Evolutionary conservation across 2,888 invertebrate species (phyloP), one percentile per base, ranked within the genome.

Genomic region (Carcina quercana): DNA sequence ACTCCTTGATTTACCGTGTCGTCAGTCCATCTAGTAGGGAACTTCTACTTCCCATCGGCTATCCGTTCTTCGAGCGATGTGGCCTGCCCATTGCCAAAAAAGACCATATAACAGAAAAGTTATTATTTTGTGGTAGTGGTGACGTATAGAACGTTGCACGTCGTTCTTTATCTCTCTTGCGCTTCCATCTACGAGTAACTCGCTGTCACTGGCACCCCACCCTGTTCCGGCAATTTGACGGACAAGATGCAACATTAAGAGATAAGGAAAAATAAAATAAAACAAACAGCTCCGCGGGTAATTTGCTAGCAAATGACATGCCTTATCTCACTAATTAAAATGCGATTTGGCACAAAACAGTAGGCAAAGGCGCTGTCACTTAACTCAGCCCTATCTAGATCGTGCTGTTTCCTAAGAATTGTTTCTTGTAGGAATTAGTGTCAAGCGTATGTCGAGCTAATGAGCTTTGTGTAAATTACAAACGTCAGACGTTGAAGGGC

Each of bases 271-370:
- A 69, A 71, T 64, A 65, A 69, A 70, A 72, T 70, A 73, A 75
- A 74, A 71, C 69, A 69, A 70, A 75, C 64, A 60, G 58, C 59
- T 61, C 57, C 46, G 47, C 49, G 64, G 63, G 71, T 65, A 82
- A 82, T 79, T 78, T 76, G 64, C 74, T 59, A 62, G 67, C 74
- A 76, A 82, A 82, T 75, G 76, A 61, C 63, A 38, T 50, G 46
- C 53, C 71, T 75, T 79, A 78, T 79, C 78, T 71, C 40, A 37
- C 67, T 79, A 82, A 82, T 82, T 82, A 82, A 82, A 80, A 79
- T 68, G 66, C 78, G 70, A 82, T 82, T 82, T 80, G 68, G 78
- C 73, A 71, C 72, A 71, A 50, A 49, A 28, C 28, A 22, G 25
- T 5, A 15, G 11, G 2, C 32, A n/a, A n/a, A n/a, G n/a, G 17